phyloP scores from a whole-genome alignment of 2,888 invertebrate genomes.

The Myathropa florea region DNA sequence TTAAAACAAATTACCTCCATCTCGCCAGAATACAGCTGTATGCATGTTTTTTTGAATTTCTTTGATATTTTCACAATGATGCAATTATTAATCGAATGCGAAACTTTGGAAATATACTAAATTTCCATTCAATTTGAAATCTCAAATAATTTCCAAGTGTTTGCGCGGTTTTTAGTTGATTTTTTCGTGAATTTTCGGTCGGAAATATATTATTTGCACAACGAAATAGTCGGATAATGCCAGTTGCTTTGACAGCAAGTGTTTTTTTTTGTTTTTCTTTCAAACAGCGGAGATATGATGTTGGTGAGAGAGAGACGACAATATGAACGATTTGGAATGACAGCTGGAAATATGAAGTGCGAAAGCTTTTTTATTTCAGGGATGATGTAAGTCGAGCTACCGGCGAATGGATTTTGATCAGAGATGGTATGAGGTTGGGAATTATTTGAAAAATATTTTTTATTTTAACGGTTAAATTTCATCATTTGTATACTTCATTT shows the following conservation, averaged over 20 bases:
- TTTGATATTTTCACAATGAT: neutral
- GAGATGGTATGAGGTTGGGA: constrained; percentile 3
- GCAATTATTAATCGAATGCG: neutral
- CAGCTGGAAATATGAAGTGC: constrained; percentile 35
- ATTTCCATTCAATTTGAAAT: constrained; percentile 19
- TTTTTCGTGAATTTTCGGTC: constrained; percentile 8
- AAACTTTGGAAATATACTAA: neutral
- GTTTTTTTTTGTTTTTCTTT: constrained; percentile 23
- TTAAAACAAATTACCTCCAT: constrained; percentile 76
- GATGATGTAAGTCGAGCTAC: constrained; percentile 1
- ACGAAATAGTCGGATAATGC: constrained; percentile 11
- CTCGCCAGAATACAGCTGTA: constrained; percentile 80
- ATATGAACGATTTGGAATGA: constrained; percentile 6
- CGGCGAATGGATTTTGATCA: neutral
- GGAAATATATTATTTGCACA: constrained; percentile 19
- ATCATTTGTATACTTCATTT: too few relatives aligned
- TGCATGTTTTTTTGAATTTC: constrained; percentile 74
- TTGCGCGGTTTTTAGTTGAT: neutral
- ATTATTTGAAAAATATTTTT: too few relatives aligned
- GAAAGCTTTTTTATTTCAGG: constrained; percentile 31
- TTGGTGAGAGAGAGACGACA: constrained; percentile 26
- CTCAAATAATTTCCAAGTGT: neutral
- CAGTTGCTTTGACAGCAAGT: constrained; percentile 59
- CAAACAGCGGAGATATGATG: neutral
- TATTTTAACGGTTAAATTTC: too few relatives aligned